These are phyloP conservation scores for Steinernema khuongi DNA, from an alignment of 1,140 invertebrate species.

Conservation along the genomic window DNA sequence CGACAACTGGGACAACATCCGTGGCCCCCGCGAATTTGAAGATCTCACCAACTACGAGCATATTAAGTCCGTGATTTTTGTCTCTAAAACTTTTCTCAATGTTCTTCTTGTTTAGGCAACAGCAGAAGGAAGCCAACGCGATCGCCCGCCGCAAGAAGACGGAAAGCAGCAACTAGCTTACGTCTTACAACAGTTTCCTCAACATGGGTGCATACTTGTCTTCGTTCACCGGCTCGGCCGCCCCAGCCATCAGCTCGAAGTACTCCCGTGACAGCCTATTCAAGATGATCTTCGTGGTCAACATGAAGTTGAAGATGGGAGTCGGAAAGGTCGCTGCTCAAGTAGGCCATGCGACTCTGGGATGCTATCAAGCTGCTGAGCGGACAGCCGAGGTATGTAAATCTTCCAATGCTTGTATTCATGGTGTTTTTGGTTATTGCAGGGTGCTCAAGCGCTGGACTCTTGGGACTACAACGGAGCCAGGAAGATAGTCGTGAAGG, in stretches of 20 bases:
- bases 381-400: constrained; percentile 61
- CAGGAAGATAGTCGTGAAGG: constrained; percentile 66
- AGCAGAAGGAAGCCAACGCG: constrained; percentile 34
- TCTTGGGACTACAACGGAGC: constrained; percentile 60
- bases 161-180: background rate
- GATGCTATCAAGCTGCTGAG: constrained; percentile 62
- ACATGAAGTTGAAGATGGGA: constrained; percentile 65
- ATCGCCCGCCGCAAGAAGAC: constrained; percentile 2
- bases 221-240: background rate
- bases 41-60: constrained; percentile 41
- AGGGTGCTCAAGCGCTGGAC: constrained; percentile 34
- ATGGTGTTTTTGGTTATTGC: constrained; percentile 33
- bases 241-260: background rate
- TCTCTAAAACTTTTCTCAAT: constrained; percentile 17
- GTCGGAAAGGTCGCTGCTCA: constrained; percentile 67
- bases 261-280: background rate
- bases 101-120: constrained; percentile 14
- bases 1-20: constrained; percentile 52
- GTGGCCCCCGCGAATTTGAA: constrained; percentile 46
- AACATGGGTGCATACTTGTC: background rate
- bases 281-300: constrained; percentile 70
- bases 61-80: constrained; percentile 36
- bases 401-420: constrained; percentile 63
- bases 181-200: background rate
- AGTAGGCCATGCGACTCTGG: constrained; percentile 66